phyloP scores from a whole-genome alignment of 1,140 invertebrate species.

The Drosophila equinoxialis region DNA sequence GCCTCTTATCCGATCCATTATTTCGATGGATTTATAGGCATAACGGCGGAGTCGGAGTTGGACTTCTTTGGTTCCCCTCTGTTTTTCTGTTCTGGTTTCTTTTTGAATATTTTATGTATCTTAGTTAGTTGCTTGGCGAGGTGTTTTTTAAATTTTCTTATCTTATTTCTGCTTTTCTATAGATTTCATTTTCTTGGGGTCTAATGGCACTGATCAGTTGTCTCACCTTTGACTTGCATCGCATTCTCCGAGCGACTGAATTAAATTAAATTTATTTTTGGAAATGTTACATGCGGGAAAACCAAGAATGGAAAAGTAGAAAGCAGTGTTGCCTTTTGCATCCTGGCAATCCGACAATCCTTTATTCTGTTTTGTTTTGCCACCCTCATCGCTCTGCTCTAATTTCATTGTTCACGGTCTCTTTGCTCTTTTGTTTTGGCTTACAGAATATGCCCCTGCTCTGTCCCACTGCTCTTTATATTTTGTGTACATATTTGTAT shows the following conservation, averaged over 20 bases:
- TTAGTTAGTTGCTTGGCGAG: not conserved
- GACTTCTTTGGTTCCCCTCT: conserved; percentile 23
- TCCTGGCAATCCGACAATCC: not conserved
- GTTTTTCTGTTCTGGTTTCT: not conserved
- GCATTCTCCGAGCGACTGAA: not conserved
- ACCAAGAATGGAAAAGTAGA: conserved; percentile 20
- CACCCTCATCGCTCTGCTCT: conserved; percentile 74
- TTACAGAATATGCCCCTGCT: conserved; percentile 25
- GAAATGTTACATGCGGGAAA: conserved; percentile 69
- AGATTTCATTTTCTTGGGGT: conserved; percentile 25
- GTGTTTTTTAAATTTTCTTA: conserved; percentile 37
- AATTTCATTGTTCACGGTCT: conserved; percentile 81
- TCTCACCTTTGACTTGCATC: not conserved
- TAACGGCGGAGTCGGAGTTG: conserved; percentile 42
- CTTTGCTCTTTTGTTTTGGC: conserved; percentile 69
- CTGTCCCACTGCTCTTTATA: not conserved
- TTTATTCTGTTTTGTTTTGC: conserved; percentile 33
- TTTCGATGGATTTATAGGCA: conserved; percentile 72
- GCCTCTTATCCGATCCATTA: conserved; percentile 77
- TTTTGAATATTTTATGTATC: conserved; percentile 16
- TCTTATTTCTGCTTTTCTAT: conserved; percentile 44
- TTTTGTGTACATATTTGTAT: conserved; percentile 24
- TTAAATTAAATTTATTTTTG: conserved; percentile 30
- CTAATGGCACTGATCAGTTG: conserved; percentile 36
- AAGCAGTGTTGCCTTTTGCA: not conserved